phyloP scores from a whole-genome alignment of 2,797 vertebrate species.

The Enteromius mattozi region DNA sequence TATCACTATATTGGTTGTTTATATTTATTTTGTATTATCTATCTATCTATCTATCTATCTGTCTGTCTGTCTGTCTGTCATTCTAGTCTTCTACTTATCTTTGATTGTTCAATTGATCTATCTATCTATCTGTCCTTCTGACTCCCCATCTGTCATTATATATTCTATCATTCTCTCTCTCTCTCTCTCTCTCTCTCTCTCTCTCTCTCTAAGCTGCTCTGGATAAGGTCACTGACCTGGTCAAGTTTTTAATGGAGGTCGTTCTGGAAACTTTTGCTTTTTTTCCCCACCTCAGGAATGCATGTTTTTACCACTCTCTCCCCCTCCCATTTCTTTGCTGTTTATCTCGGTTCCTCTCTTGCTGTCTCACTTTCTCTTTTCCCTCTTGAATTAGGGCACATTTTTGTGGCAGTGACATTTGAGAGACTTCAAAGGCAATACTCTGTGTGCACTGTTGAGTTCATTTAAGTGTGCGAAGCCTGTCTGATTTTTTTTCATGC shows the following conservation, averaged over 20 bases:
- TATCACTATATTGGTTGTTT: neutral
- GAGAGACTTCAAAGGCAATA: conserved; percentile 15
- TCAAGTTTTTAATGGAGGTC: conserved; percentile 24
- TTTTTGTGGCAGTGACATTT: conserved; percentile 29
- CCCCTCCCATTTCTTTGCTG: neutral
- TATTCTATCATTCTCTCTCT: neutral
- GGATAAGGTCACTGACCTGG: conserved; percentile 13
- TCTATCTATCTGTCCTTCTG: neutral
- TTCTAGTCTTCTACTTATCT: too few species aligned
- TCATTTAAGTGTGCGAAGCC: neutral
- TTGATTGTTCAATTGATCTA: neutral
- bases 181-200: conserved; percentile 13
- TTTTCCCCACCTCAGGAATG: conserved; percentile 30
- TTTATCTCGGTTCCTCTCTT: neutral
- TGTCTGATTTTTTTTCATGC: neutral
- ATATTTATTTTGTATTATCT: neutral
- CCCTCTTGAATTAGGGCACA: conserved; percentile 5
- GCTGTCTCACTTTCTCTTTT: conserved; percentile 6
- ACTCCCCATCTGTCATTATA: neutral
- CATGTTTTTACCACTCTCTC: conserved; percentile 10
- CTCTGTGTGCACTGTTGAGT: neutral
- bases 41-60: neutral
- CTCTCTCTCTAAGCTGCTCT: conserved; percentile 10
- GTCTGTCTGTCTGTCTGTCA: neutral
- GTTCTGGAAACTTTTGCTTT: conserved; percentile 19